These are phyloP conservation scores for Callithrix jacchus DNA, from an alignment of 2,113 vertebrate genomes.

Conservation along the genomic window DNA sequence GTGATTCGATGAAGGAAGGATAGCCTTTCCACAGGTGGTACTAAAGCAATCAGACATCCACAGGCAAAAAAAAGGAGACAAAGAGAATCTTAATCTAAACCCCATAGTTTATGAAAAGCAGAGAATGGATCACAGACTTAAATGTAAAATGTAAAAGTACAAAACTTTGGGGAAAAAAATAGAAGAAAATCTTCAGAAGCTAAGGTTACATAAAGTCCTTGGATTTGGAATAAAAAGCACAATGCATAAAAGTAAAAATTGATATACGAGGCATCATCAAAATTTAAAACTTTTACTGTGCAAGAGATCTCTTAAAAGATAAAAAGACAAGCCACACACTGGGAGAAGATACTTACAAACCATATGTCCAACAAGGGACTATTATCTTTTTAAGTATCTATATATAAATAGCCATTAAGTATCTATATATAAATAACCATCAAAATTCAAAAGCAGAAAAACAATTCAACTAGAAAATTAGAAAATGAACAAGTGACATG, in stretches of 20 bases:
- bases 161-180: neutral
- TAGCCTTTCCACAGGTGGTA: neutral
- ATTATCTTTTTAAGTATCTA: too few relatives aligned
- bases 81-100: neutral
- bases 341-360: too few relatives aligned
- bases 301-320: neutral
- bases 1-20: too few relatives aligned
- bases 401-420: too few relatives aligned
- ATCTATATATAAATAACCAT: too few relatives aligned
- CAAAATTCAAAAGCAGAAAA: neutral
- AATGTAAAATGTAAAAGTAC: neutral
- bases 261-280: neutral
- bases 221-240: neutral
- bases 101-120: neutral
- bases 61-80: neutral
- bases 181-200: neutral
- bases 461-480: neutral
- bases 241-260: neutral
- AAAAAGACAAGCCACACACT: neutral
- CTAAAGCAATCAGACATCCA: neutral
- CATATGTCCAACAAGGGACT: too few relatives aligned
- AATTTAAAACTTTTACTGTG: neutral
- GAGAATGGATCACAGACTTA: neutral
- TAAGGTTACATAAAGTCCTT: neutral
- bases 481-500: neutral